Base-by-base conservation (phyloP, 1,140 invertebrate genomes). In the Cotesia glomerata region DNA sequence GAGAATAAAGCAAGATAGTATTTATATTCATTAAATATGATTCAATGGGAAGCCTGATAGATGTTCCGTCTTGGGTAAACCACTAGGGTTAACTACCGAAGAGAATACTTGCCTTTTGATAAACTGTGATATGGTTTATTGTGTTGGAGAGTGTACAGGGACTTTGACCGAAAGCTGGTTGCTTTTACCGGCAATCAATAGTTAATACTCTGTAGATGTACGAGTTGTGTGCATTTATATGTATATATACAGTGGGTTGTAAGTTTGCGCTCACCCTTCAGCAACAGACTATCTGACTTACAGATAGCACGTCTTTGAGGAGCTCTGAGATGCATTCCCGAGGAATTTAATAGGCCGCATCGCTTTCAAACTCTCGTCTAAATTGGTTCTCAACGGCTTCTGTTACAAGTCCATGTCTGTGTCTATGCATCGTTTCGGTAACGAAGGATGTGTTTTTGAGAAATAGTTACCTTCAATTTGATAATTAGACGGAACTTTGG, bases 311-410 rank as follows among this genome's bases (percentile, higher is more conserved):
- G 59, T 39, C 59, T 62, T 62, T 62, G 59, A 62, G 32, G 5
- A 26, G 13, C 58, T 61, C 59, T 62, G n/a, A 26, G 32, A 13
- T 26, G 34, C 32, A 62, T n/a, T 34, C 32, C 26, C 8, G 7
- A n/a, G 59, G 59, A 62, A 62, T 62, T 62, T 62, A 62, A 62
- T 62, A 39, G 59, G 35, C 14, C 35, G 32, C 59, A 62, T 39
- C 32, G 59, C 59, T 62, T 62, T 62, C 32, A 62, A 62, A 62
- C 59, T 62, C 32, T 34, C 35, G 9, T n/a, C 13, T 35, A 62
- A 62, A 62, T 62, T 62, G 59, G 14, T 62, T 62, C 59, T 62
- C 59, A 16, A 26, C 56, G 39, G 39, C 39, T 45, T 45, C 39
- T 45, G 39, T 45, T 18, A 58, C n/a, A 26, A 9, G 2, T 18